phyloP scores from a whole-genome alignment of 2,888 invertebrate species.

The Cephus pygmeus region DNA sequence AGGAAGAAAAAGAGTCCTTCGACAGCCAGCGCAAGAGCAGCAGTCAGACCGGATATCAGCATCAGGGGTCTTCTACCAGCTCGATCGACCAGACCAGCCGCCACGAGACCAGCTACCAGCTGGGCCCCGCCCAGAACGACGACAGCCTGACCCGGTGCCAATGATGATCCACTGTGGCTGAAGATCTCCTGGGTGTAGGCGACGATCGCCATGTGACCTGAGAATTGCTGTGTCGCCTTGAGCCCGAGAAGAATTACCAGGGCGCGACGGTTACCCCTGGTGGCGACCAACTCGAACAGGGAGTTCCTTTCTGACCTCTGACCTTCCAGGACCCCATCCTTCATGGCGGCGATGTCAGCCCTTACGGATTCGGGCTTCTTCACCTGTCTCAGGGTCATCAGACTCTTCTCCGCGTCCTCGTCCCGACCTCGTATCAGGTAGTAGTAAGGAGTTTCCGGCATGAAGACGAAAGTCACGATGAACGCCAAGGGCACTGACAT shows the following conservation, averaged over 20 bases:
- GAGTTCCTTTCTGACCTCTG: conserved; percentile 65
- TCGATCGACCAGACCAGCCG: conserved; percentile 72
- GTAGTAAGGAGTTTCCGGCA: conserved; percentile 77
- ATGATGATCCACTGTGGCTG: conserved; percentile 67
- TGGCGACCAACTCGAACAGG: conserved; percentile 67
- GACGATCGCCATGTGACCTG: conserved; percentile 72
- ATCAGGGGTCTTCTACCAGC: conserved; percentile 73
- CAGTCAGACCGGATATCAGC: conserved; percentile 70
- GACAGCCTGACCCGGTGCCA: conserved; percentile 68
- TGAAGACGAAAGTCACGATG: conserved; percentile 70
- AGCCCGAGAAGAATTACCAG: conserved; percentile 72
- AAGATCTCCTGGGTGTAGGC: conserved; percentile 74
- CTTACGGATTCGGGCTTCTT: conserved; percentile 67
- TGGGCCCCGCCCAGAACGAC: conserved; percentile 70
- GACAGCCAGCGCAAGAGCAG: conserved; percentile 68
- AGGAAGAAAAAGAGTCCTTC: conserved; percentile 71
- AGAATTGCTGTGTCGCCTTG: conserved; percentile 74
- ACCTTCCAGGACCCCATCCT: conserved; percentile 68
- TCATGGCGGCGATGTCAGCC: conserved; percentile 70
- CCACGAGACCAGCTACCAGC: conserved; percentile 69
- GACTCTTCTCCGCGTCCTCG: conserved; percentile 69
- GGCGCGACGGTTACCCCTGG: conserved; percentile 70
- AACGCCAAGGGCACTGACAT: conserved; percentile 70
- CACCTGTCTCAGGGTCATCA: conserved; percentile 71
- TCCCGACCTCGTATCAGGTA: conserved; percentile 68